Evolutionary conservation across 1,140 invertebrate genomes (phyloP), one percentile per base, ranked within the genome.

Genomic region (Lethocerus indicus): DNA sequence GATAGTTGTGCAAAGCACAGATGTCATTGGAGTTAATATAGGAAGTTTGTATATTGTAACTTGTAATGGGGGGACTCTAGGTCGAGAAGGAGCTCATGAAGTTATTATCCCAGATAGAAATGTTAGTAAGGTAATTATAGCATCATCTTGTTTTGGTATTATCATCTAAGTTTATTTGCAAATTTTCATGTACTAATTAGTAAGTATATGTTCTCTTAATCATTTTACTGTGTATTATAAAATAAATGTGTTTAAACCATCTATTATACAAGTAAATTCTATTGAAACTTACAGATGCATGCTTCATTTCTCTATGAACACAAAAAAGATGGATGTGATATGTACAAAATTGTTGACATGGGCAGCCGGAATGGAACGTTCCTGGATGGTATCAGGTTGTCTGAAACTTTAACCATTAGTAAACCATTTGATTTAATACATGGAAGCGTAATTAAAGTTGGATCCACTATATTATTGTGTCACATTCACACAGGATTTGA

Each of bases 321-420:
- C 55, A n/a, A n/a, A n/a, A 71, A 85, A 51, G 66, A 70, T 40
- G 68, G 68, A 1, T 66, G 68, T 29, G 66, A 66, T 14, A 60
- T 66, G 2, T 93, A 89, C 60, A 67, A 74, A 41, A 72, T 85
- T 1, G 70, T 73, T n/a, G 89, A 93, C 65, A 59, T 83, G 42
- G 87, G 86, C 7, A 92, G 87, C 27, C 75, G 83, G 58, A 92
- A 91, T 64, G 90, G 89, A 1, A 92, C 87, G 0, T 73, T 79
- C 47, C 59, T 93, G 2, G 89, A 94, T 66, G 81, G 82, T 1
- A 71, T 69, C 26, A 70, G 83, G 51, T 69, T 94, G 54, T 81
- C 83, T 0, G 70, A 71, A 26, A 71, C 77, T 1, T 81, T 84
- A 58, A 72, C 77, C 60, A 72, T 75, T 51, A 86, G 84, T 56